A percentile compares a stretch with the other conserved stretches of the same genome.
phyloP scores from a whole-genome alignment of 2,113 vertebrate genomes.

The Gymnorhina tibicen region DNA sequence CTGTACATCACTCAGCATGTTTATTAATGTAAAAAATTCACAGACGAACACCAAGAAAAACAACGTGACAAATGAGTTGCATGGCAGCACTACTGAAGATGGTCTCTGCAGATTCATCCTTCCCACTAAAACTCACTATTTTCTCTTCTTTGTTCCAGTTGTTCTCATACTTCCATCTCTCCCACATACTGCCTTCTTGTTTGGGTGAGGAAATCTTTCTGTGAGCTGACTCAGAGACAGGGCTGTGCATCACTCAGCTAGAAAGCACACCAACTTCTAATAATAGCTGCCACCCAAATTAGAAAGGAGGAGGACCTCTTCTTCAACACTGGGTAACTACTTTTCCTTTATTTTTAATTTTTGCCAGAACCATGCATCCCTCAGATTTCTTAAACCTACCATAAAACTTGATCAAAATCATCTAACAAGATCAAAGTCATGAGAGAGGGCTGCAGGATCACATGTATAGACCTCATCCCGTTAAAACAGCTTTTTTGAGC shows the following conservation, averaged over 20 bases:
- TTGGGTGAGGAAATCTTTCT: neutral
- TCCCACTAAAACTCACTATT: neutral
- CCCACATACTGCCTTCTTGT: neutral
- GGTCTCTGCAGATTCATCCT: neutral
- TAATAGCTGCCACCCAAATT: neutral
- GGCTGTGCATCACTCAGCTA: neutral
- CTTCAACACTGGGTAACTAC: neutral
- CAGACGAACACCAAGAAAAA: neutral
- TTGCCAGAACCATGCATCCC: neutral
- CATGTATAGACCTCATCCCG: neutral
- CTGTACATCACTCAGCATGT: accelerated
- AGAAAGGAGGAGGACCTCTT: neutral
- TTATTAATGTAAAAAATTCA: neutral
- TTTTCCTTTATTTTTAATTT: neutral
- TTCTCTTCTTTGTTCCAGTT: neutral
- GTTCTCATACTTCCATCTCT: neutral
- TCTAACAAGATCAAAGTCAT: neutral
- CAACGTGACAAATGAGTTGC: neutral
- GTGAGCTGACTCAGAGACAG: neutral
- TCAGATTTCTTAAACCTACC: neutral
- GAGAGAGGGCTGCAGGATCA: neutral
- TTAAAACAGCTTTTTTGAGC: neutral
- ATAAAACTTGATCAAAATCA: neutral
- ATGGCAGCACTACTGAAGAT: neutral
- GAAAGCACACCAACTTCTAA: neutral